These are phyloP conservation scores for Drosophila pseudoananassae DNA, from an alignment of 1,140 invertebrate genomes.

Conservation along the genomic window DNA sequence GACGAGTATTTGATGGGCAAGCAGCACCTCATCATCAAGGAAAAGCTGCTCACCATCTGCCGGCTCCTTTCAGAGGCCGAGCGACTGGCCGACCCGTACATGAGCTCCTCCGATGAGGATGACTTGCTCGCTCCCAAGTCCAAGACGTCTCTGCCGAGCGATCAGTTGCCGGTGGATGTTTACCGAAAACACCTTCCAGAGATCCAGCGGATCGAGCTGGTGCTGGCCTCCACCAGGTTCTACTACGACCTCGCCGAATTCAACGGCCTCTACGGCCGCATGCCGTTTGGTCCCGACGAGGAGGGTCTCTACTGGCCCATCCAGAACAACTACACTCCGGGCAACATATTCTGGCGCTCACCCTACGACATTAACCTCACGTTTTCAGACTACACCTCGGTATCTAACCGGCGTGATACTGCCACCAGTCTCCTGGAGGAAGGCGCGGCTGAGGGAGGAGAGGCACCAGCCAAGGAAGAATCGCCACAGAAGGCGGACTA, in stretches of 20 bases:
- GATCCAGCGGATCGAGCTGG: conserved; percentile 76
- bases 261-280: conserved; percentile 34
- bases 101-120: background rate
- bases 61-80: conserved; percentile 21
- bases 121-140: background rate
- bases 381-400: conserved; percentile 58
- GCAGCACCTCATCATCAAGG: conserved; percentile 76
- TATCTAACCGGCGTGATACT: conserved; percentile 15
- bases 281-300: conserved; percentile 55
- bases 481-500: background rate
- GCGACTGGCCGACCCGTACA: conserved; percentile 4
- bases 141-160: background rate
- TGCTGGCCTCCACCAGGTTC: conserved; percentile 61
- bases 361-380: conserved; percentile 73
- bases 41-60: conserved; percentile 57
- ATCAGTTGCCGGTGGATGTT: conserved; percentile 21
- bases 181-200: conserved; percentile 66
- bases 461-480: background rate
- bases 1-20: conserved; percentile 73
- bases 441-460: background rate
- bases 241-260: conserved; percentile 60
- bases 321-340: conserved; percentile 63
- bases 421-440: conserved; percentile 5
- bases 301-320: conserved; percentile 69
- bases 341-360: conserved; percentile 64